Conservation (phyloP, 2,113 vertebrate species). For the Spheniscus mendiculus region DNA sequence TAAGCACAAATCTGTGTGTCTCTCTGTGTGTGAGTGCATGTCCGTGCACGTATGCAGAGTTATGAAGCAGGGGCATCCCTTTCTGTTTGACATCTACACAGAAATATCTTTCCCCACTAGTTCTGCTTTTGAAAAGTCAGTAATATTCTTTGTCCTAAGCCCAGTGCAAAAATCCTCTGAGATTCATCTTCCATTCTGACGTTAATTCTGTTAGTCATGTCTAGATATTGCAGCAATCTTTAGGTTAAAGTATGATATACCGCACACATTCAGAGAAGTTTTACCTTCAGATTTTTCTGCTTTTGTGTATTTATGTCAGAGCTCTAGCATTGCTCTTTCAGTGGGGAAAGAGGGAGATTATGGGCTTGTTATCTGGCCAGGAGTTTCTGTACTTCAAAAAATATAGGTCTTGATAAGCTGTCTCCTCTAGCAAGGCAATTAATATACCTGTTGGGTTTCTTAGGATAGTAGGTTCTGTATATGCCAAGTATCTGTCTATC, state of each 20-base stretch:
- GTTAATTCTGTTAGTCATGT: slow-evolving; percentile 22
- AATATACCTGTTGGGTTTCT: neutral
- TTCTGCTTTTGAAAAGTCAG: neutral
- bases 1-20: neutral
- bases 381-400: slow-evolving; percentile 1
- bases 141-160: neutral
- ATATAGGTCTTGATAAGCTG: neutral
- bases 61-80: neutral
- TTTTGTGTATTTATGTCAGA: neutral
- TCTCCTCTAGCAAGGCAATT: neutral
- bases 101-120: neutral
- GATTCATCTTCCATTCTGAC: neutral
- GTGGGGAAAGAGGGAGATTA: neutral
- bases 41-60: neutral
- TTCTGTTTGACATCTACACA: neutral
- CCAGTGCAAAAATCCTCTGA: neutral
- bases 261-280: neutral
- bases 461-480: neutral
- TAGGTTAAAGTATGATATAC: neutral
- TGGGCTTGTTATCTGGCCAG: neutral
- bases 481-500: neutral
- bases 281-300: neutral
- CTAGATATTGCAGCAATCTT: neutral
- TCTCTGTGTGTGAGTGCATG: neutral
- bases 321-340: neutral